Conservation (phyloP, 2,888 invertebrate species). For the Drosophila niveifrons region DNA sequence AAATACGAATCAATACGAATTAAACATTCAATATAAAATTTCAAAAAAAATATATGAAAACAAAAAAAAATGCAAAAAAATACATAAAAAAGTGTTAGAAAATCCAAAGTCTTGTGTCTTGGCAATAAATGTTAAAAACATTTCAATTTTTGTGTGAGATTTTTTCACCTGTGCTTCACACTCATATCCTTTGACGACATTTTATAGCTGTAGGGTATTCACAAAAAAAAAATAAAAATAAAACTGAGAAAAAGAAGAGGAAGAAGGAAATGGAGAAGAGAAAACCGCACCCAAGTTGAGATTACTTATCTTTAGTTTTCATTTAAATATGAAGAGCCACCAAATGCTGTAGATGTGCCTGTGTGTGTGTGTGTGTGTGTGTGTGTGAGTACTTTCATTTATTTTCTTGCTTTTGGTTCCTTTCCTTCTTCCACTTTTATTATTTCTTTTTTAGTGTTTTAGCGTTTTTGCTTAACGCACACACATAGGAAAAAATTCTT, state of each 20-base stretch:
- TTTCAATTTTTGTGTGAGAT: too few relatives aligned
- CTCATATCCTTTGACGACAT: neutral
- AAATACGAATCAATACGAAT: too few relatives aligned
- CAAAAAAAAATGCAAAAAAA: too few relatives aligned
- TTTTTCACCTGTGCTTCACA: neutral
- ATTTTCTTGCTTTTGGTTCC: slow-evolving; percentile 57
- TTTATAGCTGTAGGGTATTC: slow-evolving; percentile 21
- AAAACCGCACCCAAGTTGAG: slow-evolving; percentile 74
- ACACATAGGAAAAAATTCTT: slow-evolving; percentile 36
- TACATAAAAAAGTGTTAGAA: too few relatives aligned
- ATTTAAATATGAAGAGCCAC: slow-evolving; percentile 75
- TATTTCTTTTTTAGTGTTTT: slow-evolving; percentile 45
- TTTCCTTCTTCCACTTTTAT: slow-evolving; percentile 59
- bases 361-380: slow-evolving; percentile 17
- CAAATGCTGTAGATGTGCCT: slow-evolving; percentile 42
- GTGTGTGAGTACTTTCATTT: slow-evolving; percentile 50
- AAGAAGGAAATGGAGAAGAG: slow-evolving; percentile 7
- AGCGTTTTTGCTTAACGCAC: slow-evolving; percentile 35
- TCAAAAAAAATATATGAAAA: too few relatives aligned
- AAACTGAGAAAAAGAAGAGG: slow-evolving; percentile 8
- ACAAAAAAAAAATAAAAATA: slow-evolving; percentile 4
- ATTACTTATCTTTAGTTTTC: slow-evolving; percentile 79
- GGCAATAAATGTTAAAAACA: too few relatives aligned
- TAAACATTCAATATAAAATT: too few relatives aligned
- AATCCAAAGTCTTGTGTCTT: too few relatives aligned